These are phyloP conservation scores for Colinus virginianus DNA, from an alignment of 2,113 vertebrate genomes.

Conservation along the genomic window DNA sequence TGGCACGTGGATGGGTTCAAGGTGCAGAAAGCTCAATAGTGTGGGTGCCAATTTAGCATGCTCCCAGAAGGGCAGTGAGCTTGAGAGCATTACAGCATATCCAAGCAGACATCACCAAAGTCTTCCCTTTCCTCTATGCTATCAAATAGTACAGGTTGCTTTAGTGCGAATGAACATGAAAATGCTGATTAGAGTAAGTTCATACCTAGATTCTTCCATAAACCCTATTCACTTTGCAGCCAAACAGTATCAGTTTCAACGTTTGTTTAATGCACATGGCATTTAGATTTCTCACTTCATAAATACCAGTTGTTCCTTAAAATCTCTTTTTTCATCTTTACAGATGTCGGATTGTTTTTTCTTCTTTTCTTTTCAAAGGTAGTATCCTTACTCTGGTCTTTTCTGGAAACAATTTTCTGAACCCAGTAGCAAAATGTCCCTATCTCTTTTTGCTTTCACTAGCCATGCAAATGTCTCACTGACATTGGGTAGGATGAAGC, in stretches of 20 bases:
- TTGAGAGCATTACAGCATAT: background rate
- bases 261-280: constrained; percentile 11
- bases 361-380: background rate
- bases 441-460: background rate
- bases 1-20: background rate
- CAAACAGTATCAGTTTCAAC: constrained; percentile 5
- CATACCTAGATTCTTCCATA: background rate
- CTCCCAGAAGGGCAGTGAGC: background rate
- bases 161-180: constrained; percentile 23
- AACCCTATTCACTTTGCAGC: background rate
- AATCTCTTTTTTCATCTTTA: background rate
- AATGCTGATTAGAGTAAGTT: background rate
- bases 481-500: background rate
- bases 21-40: background rate
- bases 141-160: background rate
- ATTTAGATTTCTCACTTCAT: constrained; percentile 4
- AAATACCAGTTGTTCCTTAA: constrained; percentile 29
- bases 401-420: background rate
- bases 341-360: background rate
- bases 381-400: background rate
- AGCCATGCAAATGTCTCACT: background rate
- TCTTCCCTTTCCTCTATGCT: background rate
- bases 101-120: background rate
- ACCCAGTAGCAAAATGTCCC: background rate
- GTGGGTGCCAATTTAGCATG: background rate